Conservation (phyloP, 2,797 vertebrate species). For the Anableps anableps region DNA sequence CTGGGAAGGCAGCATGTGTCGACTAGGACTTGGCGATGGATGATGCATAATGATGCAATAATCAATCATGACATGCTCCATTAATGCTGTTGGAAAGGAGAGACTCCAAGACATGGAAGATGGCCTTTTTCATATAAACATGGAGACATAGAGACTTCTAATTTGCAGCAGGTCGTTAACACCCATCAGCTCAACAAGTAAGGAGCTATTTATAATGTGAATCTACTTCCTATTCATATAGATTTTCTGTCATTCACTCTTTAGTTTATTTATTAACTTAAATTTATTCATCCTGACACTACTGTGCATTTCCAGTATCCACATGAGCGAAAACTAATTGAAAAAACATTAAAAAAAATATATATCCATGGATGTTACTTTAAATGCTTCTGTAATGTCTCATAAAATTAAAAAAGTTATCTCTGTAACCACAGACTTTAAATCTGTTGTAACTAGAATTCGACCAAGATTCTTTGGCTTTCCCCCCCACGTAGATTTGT, state of each 20-base stretch:
- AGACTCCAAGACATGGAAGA: slow-evolving; percentile 41
- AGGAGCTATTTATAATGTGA: slow-evolving; percentile 20
- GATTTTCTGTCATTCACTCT: slow-evolving; percentile 29
- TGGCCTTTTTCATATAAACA: slow-evolving; percentile 35
- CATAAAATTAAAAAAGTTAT: not conserved
- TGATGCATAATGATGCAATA: slow-evolving; percentile 60
- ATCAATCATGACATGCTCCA: slow-evolving; percentile 71
- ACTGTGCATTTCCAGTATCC: not conserved
- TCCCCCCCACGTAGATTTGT: not conserved
- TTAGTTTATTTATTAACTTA: slow-evolving; percentile 26
- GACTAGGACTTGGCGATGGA: slow-evolving; percentile 52
- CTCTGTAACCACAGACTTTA: not conserved
- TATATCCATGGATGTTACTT: not conserved
- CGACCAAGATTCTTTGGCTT: not conserved
- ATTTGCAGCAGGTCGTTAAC: slow-evolving; percentile 48
- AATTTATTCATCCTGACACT: not conserved
- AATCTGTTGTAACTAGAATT: not conserved
- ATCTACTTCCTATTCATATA: slow-evolving; percentile 28
- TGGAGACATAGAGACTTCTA: slow-evolving; percentile 16
- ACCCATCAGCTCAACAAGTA: slow-evolving; percentile 45
- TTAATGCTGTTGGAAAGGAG: slow-evolving; percentile 47
- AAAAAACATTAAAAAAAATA: not conserved
- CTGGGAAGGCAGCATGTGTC: slow-evolving; percentile 72
- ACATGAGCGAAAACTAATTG: not conserved
- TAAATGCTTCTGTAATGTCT: not conserved